Evolutionary conservation across 2,888 invertebrate species (phyloP).

Genomic region (Mallateleia sp.): DNA sequence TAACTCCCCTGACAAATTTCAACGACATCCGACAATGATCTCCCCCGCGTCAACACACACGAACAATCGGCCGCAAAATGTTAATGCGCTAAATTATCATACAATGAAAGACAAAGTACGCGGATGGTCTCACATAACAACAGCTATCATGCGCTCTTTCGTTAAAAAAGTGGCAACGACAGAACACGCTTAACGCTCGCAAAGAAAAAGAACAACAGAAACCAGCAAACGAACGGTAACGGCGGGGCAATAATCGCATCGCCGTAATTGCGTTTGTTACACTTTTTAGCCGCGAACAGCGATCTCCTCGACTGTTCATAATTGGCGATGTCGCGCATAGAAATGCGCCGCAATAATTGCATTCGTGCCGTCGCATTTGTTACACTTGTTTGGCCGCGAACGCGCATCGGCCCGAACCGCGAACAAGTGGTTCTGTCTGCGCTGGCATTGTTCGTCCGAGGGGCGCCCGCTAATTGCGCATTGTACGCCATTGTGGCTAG

Average conservation of each 20-base stretch:
- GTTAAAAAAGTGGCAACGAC: slow-evolving; percentile 17
- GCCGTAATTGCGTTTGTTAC: slow-evolving; percentile 65
- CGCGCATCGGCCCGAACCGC: slow-evolving; percentile 37
- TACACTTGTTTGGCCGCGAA: slow-evolving; percentile 48
- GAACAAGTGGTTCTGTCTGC: slow-evolving; percentile 79
- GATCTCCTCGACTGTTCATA: slow-evolving; percentile 22
- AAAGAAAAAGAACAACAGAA: neutral
- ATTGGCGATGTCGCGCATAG: slow-evolving; percentile 32
- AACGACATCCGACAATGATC: neutral
- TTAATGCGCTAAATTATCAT: slow-evolving; percentile 59
- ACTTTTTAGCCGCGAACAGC: slow-evolving; percentile 48
- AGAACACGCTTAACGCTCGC: neutral
- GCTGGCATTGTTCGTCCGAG: slow-evolving; percentile 85
- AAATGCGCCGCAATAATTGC: slow-evolving; percentile 50
- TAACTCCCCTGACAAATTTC: slow-evolving; percentile 56
- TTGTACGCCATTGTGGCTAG: slow-evolving; percentile 88
- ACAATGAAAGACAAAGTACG: slow-evolving; percentile 51
- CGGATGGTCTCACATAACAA: slow-evolving; percentile 29
- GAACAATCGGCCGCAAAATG: slow-evolving; percentile 35
- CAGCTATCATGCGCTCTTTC: slow-evolving; percentile 33
- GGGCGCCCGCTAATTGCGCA: slow-evolving; percentile 88
- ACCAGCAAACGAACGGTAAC: slow-evolving; percentile 6
- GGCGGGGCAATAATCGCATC: slow-evolving; percentile 16
- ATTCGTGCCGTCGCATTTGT: slow-evolving; percentile 31
- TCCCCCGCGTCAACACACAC: neutral